A percentile compares a stretch with the other conserved stretches of the same genome.
phyloP scores from a whole-genome alignment of 2,113 vertebrate species.

The Alaudala cheleensis region DNA sequence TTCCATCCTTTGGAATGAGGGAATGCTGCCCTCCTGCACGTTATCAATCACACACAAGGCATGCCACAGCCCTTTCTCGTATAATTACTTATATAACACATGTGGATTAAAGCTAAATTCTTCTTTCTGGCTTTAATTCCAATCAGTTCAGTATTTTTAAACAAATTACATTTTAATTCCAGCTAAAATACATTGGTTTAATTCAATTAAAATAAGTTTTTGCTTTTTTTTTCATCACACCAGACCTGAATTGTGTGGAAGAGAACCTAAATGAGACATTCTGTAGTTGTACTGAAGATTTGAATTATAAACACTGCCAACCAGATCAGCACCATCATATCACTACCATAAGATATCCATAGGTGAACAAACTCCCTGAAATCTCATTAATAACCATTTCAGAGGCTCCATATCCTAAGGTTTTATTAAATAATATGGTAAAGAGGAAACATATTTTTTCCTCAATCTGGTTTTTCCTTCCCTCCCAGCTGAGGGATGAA shows the following conservation, averaged over 20 bases:
- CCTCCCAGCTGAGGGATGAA: constrained; percentile 15
- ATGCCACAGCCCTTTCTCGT: not conserved
- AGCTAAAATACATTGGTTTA: not conserved
- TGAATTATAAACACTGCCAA: not conserved
- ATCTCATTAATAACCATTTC: not conserved
- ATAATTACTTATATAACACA: not conserved
- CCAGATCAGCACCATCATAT: not conserved
- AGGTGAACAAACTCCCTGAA: not conserved
- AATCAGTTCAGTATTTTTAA: constrained; percentile 24
- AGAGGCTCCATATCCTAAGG: not conserved
- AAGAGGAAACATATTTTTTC: not conserved
- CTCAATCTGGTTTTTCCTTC: not conserved
- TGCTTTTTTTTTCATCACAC: not conserved
- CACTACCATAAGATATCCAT: not conserved
- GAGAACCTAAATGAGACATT: not conserved
- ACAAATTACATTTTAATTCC: constrained; percentile 42
- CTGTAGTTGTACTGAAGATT: not conserved
- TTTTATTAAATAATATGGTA: not conserved
- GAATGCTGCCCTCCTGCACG: not conserved
- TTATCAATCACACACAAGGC: not conserved
- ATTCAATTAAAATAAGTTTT: constrained; percentile 1
- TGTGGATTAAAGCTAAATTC: not conserved
- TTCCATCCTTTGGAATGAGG: not conserved
- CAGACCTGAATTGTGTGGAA: not conserved
- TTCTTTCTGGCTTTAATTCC: not conserved